Base-by-base conservation (phyloP, 1,140 invertebrate species). In the Planococcus citri region DNA sequence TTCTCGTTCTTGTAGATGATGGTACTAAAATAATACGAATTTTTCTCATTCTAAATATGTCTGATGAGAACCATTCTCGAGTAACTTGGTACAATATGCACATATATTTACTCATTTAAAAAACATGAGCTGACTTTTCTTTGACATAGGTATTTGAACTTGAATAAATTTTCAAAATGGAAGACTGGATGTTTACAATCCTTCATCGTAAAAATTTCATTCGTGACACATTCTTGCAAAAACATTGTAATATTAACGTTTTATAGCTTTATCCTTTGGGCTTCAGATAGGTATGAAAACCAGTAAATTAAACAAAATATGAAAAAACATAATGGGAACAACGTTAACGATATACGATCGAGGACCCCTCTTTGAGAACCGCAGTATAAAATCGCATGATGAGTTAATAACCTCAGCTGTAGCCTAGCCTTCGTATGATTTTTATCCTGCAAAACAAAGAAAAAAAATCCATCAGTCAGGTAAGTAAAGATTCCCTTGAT, bases 221-320 rank as follows among this genome's bases (percentile, higher is more conserved):
- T n/a, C n/a, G n/a, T n/a, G n/a, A 25, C 25, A 37, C 17, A 24
- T 24, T 64, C 6, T 4, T 25, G 27, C n/a, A 27, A 24, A 20
- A 24, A 9, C n/a, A 10, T 64, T 22, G 12, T 60, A 27, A 21
- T 27, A 64, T 25, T 8, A 6, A 20, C 20, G 3, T 24, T 64
- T 33, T 20, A 68, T 33, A n/a, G 10, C 20, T 22, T 68, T 33
- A 74, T 73, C 70, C 74, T 80, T 73, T 72, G 74, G 0, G 83
- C 82, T 75, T 82, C 83, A 75, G 76, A 83, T 14, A 83, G 77
- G 77, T 88, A 88, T 33, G 84, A 82, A 64, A 84, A 82, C 87
- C 88, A 89, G 76, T 89, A 89, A 69, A 84, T 80, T 9, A 86
- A 78, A 64, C 86, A 83, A 72, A 88, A 86, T 0, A 86, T 75